These are phyloP conservation scores for Amphipyra tragopoginis DNA, from an alignment of 2,888 invertebrate genomes.

Conservation along the genomic window DNA sequence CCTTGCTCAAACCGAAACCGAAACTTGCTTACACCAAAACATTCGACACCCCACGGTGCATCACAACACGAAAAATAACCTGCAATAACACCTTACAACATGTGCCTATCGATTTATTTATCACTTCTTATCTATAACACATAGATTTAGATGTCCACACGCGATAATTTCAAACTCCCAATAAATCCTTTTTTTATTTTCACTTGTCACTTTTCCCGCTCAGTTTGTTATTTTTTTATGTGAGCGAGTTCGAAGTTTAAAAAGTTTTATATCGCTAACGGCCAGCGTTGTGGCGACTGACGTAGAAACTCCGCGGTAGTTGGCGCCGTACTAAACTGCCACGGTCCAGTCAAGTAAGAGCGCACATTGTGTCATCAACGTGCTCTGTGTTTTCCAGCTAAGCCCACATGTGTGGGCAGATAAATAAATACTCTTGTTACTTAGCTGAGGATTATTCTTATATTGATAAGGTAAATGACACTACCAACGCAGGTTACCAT, in stretches of 20 bases:
- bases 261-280: conserved; percentile 72
- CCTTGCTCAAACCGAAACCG: conserved; percentile 77
- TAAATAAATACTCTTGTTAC: conserved; percentile 39
- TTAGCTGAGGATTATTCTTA: conserved; percentile 27
- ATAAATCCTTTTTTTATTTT: conserved; percentile 36
- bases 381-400: conserved; percentile 69
- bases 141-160: conserved; percentile 51
- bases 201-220: conserved; percentile 61
- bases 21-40: conserved; percentile 77
- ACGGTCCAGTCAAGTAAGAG: conserved; percentile 80
- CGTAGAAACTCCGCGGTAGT: conserved; percentile 75
- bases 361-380: conserved; percentile 77
- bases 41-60: conserved; percentile 77
- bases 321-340: conserved; percentile 77
- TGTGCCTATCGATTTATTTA: conserved; percentile 75
- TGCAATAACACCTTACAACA: conserved; percentile 63
- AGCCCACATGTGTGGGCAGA: conserved; percentile 52
- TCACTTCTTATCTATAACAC: conserved; percentile 72
- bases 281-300: conserved; percentile 64
- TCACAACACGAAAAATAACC: conserved; percentile 76
- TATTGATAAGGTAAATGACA: conserved; percentile 34
- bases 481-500: neutral
- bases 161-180: conserved; percentile 19
- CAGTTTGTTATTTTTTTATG: conserved; percentile 33
- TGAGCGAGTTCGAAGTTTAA: conserved; percentile 53